phyloP scores from a whole-genome alignment of 2,113 vertebrate genomes.

The Spermophilus dauricus region DNA sequence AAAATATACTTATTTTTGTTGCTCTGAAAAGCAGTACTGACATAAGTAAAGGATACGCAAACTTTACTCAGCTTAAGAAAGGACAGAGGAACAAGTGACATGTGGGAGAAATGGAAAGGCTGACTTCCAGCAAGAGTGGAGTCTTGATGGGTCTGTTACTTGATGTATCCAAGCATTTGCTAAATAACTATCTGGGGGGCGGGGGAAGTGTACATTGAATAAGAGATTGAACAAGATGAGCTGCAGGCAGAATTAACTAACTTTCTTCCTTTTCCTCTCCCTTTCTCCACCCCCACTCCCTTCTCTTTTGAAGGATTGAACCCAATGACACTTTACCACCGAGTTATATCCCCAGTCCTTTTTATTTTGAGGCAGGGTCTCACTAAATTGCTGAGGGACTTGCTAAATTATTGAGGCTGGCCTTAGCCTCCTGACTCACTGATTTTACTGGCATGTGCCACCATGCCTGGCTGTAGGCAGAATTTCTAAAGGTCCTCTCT shows the following conservation, averaged over 20 bases:
- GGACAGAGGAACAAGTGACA: background rate
- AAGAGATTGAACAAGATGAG: background rate
- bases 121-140: background rate
- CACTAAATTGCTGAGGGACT: too few relatives aligned
- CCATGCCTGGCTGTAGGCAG: background rate
- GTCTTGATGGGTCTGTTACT: background rate
- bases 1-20: conserved; percentile 71
- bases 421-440: too few relatives aligned
- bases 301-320: too few relatives aligned
- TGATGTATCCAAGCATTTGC: background rate
- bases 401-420: too few relatives aligned
- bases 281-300: too few relatives aligned
- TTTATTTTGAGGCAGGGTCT: too few relatives aligned
- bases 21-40: conserved; percentile 34
- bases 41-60: background rate
- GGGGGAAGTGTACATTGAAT: background rate
- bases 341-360: too few relatives aligned
- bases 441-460: too few relatives aligned
- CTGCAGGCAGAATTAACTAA: background rate
- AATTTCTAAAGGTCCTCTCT: background rate
- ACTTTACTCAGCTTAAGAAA: background rate
- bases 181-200: background rate
- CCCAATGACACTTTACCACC: too few relatives aligned
- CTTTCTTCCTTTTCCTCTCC: too few relatives aligned
- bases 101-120: background rate